These are phyloP conservation scores for Drosophila quasianomalipes DNA, from an alignment of 2,888 invertebrate species.

Conservation along the genomic window DNA sequence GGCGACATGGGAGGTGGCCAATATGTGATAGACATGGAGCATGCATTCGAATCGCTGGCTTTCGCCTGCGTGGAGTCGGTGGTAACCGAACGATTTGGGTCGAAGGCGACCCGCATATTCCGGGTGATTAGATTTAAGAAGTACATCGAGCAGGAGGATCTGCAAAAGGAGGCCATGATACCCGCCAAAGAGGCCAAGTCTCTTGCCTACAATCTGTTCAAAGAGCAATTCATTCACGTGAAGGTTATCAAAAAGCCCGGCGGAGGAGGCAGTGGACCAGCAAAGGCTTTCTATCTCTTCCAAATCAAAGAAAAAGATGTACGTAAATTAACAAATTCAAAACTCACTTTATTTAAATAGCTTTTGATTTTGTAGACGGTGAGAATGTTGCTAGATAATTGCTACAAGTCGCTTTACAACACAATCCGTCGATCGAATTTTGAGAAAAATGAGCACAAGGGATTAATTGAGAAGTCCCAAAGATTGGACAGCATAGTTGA, in stretches of 20 bases:
- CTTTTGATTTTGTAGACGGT: conserved; percentile 86
- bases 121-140: conserved; percentile 92
- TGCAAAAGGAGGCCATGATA: conserved; percentile 96
- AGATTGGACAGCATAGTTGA: conserved; percentile 93
- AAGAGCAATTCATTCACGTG: conserved; percentile 87
- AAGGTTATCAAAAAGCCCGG: conserved; percentile 91
- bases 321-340: conserved; percentile 2
- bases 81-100: conserved; percentile 94
- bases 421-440: conserved; percentile 89
- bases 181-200: conserved; percentile 97
- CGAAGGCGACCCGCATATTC: conserved; percentile 94
- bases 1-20: conserved; percentile 95
- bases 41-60: conserved; percentile 90
- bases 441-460: conserved; percentile 89
- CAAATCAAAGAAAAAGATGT: conserved; percentile 89
- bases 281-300: conserved; percentile 92
- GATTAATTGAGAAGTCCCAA: conserved; percentile 94
- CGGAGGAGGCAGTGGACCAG: conserved; percentile 90
- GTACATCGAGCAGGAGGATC: conserved; percentile 95
- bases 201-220: conserved; percentile 93
- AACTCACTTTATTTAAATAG: no score
- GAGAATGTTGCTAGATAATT: conserved; percentile 89
- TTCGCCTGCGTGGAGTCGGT: conserved; percentile 90
- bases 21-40: conserved; percentile 90
- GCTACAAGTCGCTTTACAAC: conserved; percentile 90